Evolutionary conservation across 1,140 invertebrate species (phyloP).

Genomic region (Hetaerina americana): DNA sequence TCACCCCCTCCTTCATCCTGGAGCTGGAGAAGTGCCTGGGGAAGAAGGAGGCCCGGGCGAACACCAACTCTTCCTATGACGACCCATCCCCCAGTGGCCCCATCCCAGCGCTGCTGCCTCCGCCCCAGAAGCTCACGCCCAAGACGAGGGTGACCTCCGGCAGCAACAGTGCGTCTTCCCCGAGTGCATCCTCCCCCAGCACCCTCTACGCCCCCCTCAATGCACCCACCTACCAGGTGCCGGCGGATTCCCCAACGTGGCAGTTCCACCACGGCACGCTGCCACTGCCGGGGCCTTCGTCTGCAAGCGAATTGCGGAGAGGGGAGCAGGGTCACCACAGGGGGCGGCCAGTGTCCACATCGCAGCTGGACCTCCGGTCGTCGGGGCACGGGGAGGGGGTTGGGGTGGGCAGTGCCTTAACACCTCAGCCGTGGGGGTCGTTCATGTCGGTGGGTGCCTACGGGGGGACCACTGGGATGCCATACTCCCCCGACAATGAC

Average conservation of each 20-base stretch:
- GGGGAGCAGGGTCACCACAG: too few relatives aligned
- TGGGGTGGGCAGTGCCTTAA: background rate
- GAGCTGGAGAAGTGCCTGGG: slow-evolving; percentile 47
- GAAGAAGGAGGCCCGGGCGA: slow-evolving; percentile 34
- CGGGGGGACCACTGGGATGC: background rate
- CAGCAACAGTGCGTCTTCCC: slow-evolving; percentile 1
- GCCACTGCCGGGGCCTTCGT: too few relatives aligned
- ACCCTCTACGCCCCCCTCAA: slow-evolving; percentile 13
- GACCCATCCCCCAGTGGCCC: slow-evolving; percentile 22
- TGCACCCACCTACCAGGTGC: background rate
- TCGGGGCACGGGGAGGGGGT: too few relatives aligned
- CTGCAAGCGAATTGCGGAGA: too few relatives aligned
- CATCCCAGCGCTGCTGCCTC: slow-evolving; percentile 31
- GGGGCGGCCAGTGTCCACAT: background rate
- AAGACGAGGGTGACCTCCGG: slow-evolving; percentile 15
- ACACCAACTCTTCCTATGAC: slow-evolving; percentile 25
- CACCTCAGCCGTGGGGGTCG: background rate
- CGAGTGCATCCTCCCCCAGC: slow-evolving; percentile 4
- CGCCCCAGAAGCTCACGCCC: slow-evolving; percentile 22
- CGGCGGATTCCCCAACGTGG: background rate
- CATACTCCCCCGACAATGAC: too few relatives aligned
- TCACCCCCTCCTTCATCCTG: slow-evolving; percentile 42
- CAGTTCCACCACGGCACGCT: background rate
- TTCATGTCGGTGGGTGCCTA: background rate
- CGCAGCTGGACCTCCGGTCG: background rate